Conservation (phyloP, 2,888 invertebrate species). For the Entomobrya proxima region DNA sequence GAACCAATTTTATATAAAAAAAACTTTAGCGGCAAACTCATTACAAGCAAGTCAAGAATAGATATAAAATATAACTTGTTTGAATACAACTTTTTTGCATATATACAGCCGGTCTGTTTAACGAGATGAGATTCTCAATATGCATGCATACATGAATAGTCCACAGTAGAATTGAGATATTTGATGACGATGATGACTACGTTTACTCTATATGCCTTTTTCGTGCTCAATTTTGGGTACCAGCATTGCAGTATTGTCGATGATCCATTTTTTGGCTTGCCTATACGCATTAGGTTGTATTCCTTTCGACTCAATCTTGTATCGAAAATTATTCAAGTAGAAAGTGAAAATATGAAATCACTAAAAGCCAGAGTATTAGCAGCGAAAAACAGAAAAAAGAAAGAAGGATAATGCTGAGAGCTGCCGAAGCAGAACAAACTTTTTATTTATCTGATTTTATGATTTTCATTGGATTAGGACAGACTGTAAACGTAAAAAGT, state of each 20-base stretch:
- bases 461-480: conserved; percentile 41
- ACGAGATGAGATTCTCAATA: conserved; percentile 17
- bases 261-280: conserved; percentile 5
- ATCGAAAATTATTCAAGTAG: conserved; percentile 8
- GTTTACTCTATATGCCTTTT: not conserved
- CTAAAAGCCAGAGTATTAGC: not conserved
- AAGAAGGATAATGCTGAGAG: not conserved
- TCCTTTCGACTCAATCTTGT: not conserved
- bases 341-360: conserved; percentile 10
- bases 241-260: not conserved
- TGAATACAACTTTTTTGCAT: conserved; percentile 9
- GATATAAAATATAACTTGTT: not conserved
- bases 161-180: conserved; percentile 37
- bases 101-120: not conserved
- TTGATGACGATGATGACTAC: not conserved
- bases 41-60: not conserved
- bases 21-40: no score
- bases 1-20: no score
- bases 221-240: no score
- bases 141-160: no score
- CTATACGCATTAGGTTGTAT: not conserved
- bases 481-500: not conserved
- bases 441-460: conserved; percentile 37
- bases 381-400: not conserved
- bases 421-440: conserved; percentile 32